phyloP scores from a whole-genome alignment of 2,888 invertebrate species.

The Napeogenes inachia region DNA sequence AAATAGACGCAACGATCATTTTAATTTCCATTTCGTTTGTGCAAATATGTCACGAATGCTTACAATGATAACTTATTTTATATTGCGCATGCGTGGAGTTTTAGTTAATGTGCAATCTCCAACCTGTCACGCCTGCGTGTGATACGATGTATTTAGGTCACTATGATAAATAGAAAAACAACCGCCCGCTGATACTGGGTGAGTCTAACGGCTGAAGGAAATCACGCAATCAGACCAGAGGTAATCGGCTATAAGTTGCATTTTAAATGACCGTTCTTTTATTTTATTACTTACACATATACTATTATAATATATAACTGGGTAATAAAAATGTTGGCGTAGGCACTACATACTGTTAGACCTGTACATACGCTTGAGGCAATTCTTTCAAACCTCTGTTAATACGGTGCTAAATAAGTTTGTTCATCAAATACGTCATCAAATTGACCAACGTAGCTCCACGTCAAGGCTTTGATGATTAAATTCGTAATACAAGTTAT shows the following conservation, averaged over 20 bases:
- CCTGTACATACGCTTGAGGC: slow-evolving; percentile 29
- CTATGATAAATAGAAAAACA: slow-evolving; percentile 33
- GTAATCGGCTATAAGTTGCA: neutral
- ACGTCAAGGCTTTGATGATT: slow-evolving; percentile 34
- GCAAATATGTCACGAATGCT: slow-evolving; percentile 32
- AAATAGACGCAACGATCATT: slow-evolving; percentile 61
- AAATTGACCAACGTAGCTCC: slow-evolving; percentile 29
- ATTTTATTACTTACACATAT: too few relatives aligned
- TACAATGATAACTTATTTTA: slow-evolving; percentile 11
- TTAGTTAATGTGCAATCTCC: slow-evolving; percentile 14
- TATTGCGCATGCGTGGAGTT: slow-evolving; percentile 2
- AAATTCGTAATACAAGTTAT: slow-evolving; percentile 31
- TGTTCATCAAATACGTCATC: slow-evolving; percentile 32
- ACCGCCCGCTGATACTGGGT: slow-evolving; percentile 23
- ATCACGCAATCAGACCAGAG: slow-evolving; percentile 30
- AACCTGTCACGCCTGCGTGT: slow-evolving; percentile 21
- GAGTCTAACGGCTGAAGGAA: slow-evolving; percentile 26
- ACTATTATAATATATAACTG: too few relatives aligned
- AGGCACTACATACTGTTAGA: neutral
- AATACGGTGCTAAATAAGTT: slow-evolving; percentile 26
- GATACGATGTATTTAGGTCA: slow-evolving; percentile 31
- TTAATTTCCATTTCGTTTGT: slow-evolving; percentile 70
- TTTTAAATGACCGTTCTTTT: too few relatives aligned
- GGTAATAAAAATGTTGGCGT: too few relatives aligned
- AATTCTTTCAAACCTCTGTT: slow-evolving; percentile 25